Evolutionary conservation across 2,113 vertebrate species (phyloP), one percentile per base, ranked within the genome.

Genomic region (Parus major): DNA sequence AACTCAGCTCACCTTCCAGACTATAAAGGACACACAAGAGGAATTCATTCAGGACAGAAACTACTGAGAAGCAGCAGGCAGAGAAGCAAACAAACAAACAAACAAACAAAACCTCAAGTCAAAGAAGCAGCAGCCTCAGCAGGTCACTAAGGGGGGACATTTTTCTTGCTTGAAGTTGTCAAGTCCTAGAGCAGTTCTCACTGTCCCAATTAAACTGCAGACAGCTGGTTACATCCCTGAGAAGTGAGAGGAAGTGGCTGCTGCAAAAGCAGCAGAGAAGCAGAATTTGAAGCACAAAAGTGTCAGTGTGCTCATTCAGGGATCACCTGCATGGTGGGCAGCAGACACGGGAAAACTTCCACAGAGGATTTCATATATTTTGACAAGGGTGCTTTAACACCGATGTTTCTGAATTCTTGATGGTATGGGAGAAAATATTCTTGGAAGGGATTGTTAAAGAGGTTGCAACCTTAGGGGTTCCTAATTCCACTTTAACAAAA

Each of bases 161-260:
- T 83, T 96, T 86, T 17, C 52, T 76, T 94, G 13, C 55, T 91
- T 93, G 82, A 78, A 68, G 49, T 53, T 73, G 68, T 83, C 52
- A 53, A 86, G 61, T 88, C 80, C 89, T 75, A 46, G 52, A 88
- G 69, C 64, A 92, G 82, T 79, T 93, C 53, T 88, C 52, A 15
- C 27, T 70, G 49, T 83, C 60, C 73, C 80, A 93, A 61, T 94
- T 94, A 94, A 93, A 91, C 69, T 72, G 36, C 80, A 94, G 94
- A n/a, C 53, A 90, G 72, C 65, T 75, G 31, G 47, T 83, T 91
- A 63, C 56, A 71, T 88, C 7, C 3, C 65, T 61, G 61, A 68
- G 65, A 82, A 79, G 13, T 33, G 50, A 81, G 66, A 63, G 25
- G 25, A 71, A 36, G 42, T 13, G 68, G 31, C 42, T 81, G 19